Percentiles rank a stretch among this genome's conserved stretches.
Conservation (phyloP, 2,888 invertebrate species). For the Leptinotarsa haldemani region DNA sequence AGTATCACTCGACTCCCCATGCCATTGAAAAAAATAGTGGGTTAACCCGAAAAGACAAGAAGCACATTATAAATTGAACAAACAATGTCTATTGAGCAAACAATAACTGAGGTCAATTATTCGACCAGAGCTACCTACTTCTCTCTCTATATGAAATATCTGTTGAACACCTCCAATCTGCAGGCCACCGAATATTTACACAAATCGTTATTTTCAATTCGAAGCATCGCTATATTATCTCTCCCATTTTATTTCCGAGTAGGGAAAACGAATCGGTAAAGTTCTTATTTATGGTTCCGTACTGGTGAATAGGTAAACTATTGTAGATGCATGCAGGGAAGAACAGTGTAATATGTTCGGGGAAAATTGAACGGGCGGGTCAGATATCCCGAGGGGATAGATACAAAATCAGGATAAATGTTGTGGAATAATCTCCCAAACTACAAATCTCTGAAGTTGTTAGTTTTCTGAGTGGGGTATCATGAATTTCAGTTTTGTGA, state of each 20-base stretch:
- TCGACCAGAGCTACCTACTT: not conserved
- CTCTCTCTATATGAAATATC: not conserved
- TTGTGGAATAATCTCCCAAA: not conserved
- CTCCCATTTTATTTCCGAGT: conserved; percentile 10
- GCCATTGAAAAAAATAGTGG: too few species aligned
- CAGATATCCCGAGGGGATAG: not conserved
- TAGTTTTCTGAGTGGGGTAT: not conserved
- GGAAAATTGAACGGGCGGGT: not conserved
- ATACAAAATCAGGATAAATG: not conserved
- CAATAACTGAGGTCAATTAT: not conserved
- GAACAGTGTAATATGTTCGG: not conserved
- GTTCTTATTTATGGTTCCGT: conserved; percentile 1
- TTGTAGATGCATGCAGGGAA: conserved; percentile 1
- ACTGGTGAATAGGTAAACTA: conserved; percentile 13
- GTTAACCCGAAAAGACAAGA: too few species aligned
- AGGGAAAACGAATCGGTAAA: not conserved
- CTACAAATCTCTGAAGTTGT: not conserved
- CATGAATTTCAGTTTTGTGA: not conserved
- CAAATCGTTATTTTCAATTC: conserved; percentile 15
- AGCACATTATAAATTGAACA: too few species aligned
- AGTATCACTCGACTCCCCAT: too few species aligned
- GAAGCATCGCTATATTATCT: conserved; percentile 14
- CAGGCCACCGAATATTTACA: not conserved
- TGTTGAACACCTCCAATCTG: not conserved
- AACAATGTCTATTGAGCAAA: not conserved